Evolutionary conservation across 2,113 vertebrate genomes (phyloP).

Genomic region (Chiloscyllium plagiosum): DNA sequence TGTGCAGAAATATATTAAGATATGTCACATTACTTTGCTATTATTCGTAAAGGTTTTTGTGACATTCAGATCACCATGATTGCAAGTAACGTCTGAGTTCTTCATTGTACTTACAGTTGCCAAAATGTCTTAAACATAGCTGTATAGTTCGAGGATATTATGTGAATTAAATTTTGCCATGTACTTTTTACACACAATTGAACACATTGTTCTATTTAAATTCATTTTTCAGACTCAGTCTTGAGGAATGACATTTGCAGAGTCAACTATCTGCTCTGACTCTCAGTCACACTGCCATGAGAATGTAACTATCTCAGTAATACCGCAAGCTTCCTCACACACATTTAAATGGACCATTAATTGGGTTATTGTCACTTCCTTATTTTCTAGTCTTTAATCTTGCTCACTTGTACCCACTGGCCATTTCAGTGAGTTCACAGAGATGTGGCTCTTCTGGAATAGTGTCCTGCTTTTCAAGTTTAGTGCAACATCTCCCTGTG

Average conservation of each 20-base stretch:
- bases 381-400: neutral
- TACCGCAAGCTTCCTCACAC: neutral
- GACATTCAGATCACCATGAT: neutral
- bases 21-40: neutral
- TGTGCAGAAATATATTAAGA: neutral
- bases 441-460: neutral
- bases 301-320: neutral
- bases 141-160: neutral
- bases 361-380: neutral
- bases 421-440: neutral
- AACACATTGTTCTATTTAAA: neutral
- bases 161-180: neutral
- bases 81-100: neutral
- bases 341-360: neutral
- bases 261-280: neutral
- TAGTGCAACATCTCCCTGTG: neutral
- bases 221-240: neutral
- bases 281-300: no score
- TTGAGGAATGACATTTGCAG: neutral
- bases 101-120: no score
- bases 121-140: neutral
- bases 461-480: neutral
- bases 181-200: neutral
- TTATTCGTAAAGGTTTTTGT: neutral
- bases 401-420: neutral